Conservation (phyloP, 2,888 invertebrate genomes). For the Apotomis betuletana region DNA sequence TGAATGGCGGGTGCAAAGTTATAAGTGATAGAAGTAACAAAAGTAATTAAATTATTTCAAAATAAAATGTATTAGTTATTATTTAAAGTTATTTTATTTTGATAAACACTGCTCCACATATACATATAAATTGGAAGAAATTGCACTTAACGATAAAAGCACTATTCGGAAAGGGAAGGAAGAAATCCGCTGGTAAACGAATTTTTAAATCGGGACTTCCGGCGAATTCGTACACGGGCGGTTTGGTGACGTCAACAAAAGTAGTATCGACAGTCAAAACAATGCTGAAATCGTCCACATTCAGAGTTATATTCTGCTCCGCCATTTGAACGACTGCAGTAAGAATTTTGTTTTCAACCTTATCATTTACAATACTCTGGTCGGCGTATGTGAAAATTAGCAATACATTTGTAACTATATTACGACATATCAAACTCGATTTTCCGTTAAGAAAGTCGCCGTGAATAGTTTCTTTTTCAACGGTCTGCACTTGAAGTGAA, state of each 20-base stretch:
- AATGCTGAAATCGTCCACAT: constrained; percentile 56
- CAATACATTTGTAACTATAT: constrained; percentile 63
- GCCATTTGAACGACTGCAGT: constrained; percentile 52
- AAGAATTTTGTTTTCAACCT: constrained; percentile 62
- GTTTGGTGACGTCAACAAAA: constrained; percentile 69
- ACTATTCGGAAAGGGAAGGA: constrained; percentile 85
- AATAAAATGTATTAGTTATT: constrained; percentile 80
- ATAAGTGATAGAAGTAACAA: constrained; percentile 78
- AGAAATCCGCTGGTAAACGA: constrained; percentile 88
- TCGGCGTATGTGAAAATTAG: constrained; percentile 62
- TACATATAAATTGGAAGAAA: constrained; percentile 39
- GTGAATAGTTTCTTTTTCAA: constrained; percentile 51
- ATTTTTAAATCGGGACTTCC: constrained; percentile 86
- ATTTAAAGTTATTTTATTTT: constrained; percentile 75
- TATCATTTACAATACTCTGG: constrained; percentile 48
- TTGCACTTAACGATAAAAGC: constrained; percentile 42
- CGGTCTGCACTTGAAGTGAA: constrained; percentile 47
- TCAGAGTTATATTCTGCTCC: constrained; percentile 59
- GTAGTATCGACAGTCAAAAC: constrained; percentile 66
- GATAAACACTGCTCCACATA: constrained; percentile 41
- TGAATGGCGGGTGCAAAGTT: constrained; percentile 74
- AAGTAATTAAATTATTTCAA: constrained; percentile 81
- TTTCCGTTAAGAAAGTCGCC: constrained; percentile 58
- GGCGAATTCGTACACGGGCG: constrained; percentile 68
- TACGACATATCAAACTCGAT: constrained; percentile 63